Conservation (phyloP, 2,888 invertebrate species). For the Heliconius hortense region DNA sequence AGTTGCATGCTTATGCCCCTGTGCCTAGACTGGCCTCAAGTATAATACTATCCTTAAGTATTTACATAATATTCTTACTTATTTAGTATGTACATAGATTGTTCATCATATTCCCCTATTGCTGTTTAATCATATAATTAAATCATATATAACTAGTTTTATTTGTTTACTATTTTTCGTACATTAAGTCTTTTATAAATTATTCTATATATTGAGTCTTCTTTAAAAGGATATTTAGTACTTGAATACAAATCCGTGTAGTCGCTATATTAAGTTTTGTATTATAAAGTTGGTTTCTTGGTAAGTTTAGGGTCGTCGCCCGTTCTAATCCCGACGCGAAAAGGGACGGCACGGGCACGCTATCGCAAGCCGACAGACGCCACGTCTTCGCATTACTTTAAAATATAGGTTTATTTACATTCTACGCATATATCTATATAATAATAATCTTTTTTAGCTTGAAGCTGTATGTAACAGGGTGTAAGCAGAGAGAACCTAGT, state of each 20-base stretch:
- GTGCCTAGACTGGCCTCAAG: too few relatives aligned
- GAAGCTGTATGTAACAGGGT: too few relatives aligned
- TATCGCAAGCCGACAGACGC: slow-evolving; percentile 62
- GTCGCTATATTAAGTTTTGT: slow-evolving; percentile 36
- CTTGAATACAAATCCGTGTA: slow-evolving; percentile 9
- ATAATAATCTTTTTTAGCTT: neutral
- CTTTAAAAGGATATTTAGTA: neutral
- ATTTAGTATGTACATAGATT: too few relatives aligned
- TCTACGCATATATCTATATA: neutral
- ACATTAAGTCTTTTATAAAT: neutral
- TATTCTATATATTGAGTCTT: neutral
- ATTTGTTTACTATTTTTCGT: neutral
- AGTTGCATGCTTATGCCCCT: too few relatives aligned
- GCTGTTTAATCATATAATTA: too few relatives aligned
- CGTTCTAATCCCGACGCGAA: slow-evolving; percentile 60
- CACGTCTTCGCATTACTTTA: slow-evolving; percentile 40
- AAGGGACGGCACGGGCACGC: slow-evolving; percentile 63
- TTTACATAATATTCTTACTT: too few relatives aligned
- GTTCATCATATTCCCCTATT: too few relatives aligned
- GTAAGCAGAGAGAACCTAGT: too few relatives aligned
- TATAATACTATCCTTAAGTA: too few relatives aligned
- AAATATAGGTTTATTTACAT: slow-evolving; percentile 27
- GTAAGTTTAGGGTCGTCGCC: slow-evolving; percentile 53
- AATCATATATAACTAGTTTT: too few relatives aligned
- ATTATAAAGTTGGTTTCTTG: slow-evolving; percentile 56